Conservation (phyloP, 2,113 vertebrate species). For the Muntiacus reevesi region DNA sequence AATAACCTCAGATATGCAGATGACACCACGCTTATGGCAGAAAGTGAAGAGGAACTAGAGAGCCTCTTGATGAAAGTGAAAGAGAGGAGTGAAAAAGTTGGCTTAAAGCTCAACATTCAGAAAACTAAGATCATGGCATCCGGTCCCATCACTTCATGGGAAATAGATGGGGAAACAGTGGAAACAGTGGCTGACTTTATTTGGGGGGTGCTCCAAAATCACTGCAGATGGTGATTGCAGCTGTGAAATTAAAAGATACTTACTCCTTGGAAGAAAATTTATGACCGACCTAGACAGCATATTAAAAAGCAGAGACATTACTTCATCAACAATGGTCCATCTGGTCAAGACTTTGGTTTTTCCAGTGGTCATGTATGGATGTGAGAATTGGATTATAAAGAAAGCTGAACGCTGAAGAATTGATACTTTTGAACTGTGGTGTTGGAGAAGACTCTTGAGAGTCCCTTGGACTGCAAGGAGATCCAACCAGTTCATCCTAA, state of each 20-base stretch:
- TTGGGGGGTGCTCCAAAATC: not conserved
- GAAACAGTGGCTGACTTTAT: not conserved
- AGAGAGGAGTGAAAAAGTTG: no score
- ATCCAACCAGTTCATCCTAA: no score
- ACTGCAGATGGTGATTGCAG: not conserved
- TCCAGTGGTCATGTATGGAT: not conserved
- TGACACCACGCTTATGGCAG: no score
- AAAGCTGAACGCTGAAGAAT: not conserved
- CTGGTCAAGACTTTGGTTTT: not conserved
- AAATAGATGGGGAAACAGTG: no score
- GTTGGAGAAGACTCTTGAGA: not conserved
- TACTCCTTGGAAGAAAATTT: not conserved
- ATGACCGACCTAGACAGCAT: not conserved
- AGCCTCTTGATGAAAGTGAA: no score
- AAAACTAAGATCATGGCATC: no score
- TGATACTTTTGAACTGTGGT: not conserved
- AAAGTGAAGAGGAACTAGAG: no score
- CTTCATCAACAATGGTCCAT: no score
- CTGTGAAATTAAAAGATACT: not conserved
- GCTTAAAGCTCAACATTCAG: no score
- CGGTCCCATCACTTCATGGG: no score
- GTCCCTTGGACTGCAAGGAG: not conserved
- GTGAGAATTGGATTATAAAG: not conserved
- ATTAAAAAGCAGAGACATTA: no score
- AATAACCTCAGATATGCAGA: no score